Base-by-base conservation (phyloP, 30 jellyfish, hydroid and myxozoan species). In the Cassiopea xamachana region DNA sequence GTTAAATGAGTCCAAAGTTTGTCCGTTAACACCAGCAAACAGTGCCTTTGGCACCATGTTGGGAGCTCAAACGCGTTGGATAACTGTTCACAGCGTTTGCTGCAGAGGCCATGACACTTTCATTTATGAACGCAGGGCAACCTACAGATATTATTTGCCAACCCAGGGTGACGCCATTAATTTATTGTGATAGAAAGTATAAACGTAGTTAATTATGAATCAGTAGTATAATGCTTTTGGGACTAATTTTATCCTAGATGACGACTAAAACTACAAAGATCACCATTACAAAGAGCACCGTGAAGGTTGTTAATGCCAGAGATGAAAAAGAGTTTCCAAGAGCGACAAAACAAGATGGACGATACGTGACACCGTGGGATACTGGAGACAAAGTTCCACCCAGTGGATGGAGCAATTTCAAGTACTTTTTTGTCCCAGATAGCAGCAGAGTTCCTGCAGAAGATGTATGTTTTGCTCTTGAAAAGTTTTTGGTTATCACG, bases 351-450 rank as follows among this genome's bases (percentile, higher is more conserved):
- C 82, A 84, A 69, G 99, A 95, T 80, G 98, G 98, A 44, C 80
- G 93, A 27, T 95, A 95, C 75, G 90, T 91, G 48, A 80, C 97
- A 71, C 99, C 99, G 50, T 95, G 99, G 99, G 93, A 91, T 49
- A 91, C 99, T 16, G 94, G 83, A n/a, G 94, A 77, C 46, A 83
- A 75, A 67, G 90, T 45, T 49, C 94, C 87, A 1, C 99, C 99
- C 47, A 60, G 89, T 82, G 97, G 97, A 73, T 95, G 99, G 99
- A 82, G 55, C 71, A 95, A 91, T 59, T 89, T 95, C 93, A 83
- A 95, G 77, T 95, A 77, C 61, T 87, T 83, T 45, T 95, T 95
- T 75, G 79, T 93, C 4, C 97, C 97, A 68, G 94, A 91, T 69
- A 10, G 76, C 88, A 91, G 98, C 93, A 88, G 79, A 44, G 97